These are phyloP conservation scores for Malthinus seriepunctatus DNA, from an alignment of 2,888 invertebrate species.

Conservation along the genomic window DNA sequence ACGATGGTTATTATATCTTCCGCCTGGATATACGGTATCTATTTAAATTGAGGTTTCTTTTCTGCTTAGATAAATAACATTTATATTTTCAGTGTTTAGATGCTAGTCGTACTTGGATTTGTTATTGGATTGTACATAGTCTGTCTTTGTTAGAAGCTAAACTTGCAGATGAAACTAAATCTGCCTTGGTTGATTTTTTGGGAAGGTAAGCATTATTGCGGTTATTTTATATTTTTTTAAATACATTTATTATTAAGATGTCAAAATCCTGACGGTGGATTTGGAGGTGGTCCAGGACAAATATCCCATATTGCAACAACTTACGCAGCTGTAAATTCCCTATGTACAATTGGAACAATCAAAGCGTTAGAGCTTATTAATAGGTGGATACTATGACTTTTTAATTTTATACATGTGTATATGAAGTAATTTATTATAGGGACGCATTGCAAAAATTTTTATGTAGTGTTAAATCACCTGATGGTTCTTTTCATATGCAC, in stretches of 20 bases:
- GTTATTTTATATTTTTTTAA: background rate
- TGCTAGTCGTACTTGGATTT: slow-evolving; percentile 94
- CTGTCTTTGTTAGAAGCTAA: slow-evolving; percentile 74
- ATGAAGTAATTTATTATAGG: slow-evolving; percentile 50
- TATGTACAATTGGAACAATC: slow-evolving; percentile 80
- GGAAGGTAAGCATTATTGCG: slow-evolving; percentile 52
- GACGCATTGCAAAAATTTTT: slow-evolving; percentile 76
- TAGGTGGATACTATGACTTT: slow-evolving; percentile 56
- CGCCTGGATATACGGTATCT: slow-evolving; percentile 61
- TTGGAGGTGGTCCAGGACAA: slow-evolving; percentile 94
- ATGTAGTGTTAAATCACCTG: slow-evolving; percentile 72
- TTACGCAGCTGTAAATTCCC: slow-evolving; percentile 93
- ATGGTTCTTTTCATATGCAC: slow-evolving; percentile 94
- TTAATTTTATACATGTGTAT: slow-evolving; percentile 4
- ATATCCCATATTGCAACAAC: slow-evolving; percentile 94
- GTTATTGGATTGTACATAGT: slow-evolving; percentile 96
- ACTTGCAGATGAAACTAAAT: slow-evolving; percentile 61
- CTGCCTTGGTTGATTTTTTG: slow-evolving; percentile 63
- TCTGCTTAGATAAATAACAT: background rate
- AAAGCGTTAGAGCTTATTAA: slow-evolving; percentile 88
- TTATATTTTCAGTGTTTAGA: slow-evolving; percentile 70
- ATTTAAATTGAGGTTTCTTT: background rate
- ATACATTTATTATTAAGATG: slow-evolving; percentile 57
- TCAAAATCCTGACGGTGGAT: slow-evolving; percentile 82
- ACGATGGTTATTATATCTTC: slow-evolving; percentile 68